Conservation (phyloP, 1,140 invertebrate species). For the Halesus radiatus region DNA sequence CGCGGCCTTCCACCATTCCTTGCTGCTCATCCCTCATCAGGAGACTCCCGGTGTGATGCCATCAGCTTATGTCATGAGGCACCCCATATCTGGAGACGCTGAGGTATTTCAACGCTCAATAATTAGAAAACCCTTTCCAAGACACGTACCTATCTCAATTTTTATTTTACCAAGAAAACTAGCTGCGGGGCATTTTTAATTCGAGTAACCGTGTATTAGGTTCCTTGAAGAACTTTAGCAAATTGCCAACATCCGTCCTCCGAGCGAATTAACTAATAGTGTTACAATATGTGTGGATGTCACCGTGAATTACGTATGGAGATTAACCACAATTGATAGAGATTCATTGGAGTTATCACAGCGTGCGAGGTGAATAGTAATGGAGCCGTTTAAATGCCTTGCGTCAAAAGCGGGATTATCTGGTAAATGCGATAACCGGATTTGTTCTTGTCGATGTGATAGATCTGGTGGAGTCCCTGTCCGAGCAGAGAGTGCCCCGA, state of each 20-base stretch:
- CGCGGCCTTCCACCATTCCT: conserved; percentile 79
- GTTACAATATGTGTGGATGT: conserved; percentile 64
- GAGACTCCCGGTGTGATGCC: conserved; percentile 80
- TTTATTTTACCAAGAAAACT: conserved; percentile 36
- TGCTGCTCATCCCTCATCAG: conserved; percentile 81
- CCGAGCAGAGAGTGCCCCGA: conserved; percentile 81
- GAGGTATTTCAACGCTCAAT: conserved; percentile 68
- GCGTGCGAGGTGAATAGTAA: conserved; percentile 54
- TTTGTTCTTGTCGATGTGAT: conserved; percentile 49
- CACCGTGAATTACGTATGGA: conserved; percentile 60
- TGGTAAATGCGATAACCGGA: conserved; percentile 36
- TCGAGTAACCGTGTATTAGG: conserved; percentile 57
- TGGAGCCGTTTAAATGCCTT: conserved; percentile 43
- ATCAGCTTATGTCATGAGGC: conserved; percentile 79
- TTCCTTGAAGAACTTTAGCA: conserved; percentile 70
- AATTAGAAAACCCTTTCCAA: background rate
- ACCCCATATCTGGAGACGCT: conserved; percentile 76
- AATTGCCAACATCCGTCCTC: conserved; percentile 69
- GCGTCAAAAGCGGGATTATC: conserved; percentile 37
- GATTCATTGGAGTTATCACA: conserved; percentile 57
- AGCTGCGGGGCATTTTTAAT: conserved; percentile 48
- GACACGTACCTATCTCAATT: background rate
- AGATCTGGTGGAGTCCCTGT: conserved; percentile 85
- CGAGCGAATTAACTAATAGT: conserved; percentile 66
- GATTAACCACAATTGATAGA: conserved; percentile 58